Percentiles rank a stretch among this genome's conserved stretches.
phyloP scores from a whole-genome alignment of 2,888 invertebrate genomes.

The Aromia moschata region DNA sequence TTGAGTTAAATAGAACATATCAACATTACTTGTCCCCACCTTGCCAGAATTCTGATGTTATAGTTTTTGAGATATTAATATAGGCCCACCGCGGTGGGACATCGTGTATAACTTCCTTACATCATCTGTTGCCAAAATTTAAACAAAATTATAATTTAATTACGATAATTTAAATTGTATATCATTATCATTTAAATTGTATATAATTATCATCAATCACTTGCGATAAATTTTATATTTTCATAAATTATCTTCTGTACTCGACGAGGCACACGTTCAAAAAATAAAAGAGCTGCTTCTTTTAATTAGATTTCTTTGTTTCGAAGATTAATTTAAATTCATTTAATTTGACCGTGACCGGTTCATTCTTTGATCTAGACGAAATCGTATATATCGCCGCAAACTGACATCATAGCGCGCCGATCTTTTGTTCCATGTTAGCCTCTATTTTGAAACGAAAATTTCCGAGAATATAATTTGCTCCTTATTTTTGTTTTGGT shows the following conservation, averaged over 20 bases:
- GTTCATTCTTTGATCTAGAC: conserved; percentile 31
- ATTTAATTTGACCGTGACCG: conserved; percentile 39
- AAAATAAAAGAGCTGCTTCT: conserved; percentile 9
- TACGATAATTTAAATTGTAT: no score
- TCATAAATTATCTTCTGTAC: not conserved
- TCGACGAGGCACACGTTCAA: not conserved
- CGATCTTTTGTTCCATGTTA: conserved; percentile 8
- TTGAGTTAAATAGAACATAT: no score
- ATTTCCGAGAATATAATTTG: conserved; percentile 6
- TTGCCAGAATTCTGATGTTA: no score
- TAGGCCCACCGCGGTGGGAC: no score
- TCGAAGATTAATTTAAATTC: conserved; percentile 43
- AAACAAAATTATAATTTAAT: no score
- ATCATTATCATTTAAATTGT: no score
- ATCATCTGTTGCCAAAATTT: no score
- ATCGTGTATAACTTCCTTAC: no score
- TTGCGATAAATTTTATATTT: not conserved
- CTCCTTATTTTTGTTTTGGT: not conserved
- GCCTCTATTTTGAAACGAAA: not conserved
- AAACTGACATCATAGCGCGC: conserved; percentile 19
- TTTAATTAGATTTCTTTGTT: conserved; percentile 47
- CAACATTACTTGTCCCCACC: no score
- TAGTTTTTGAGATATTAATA: no score
- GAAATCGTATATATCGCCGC: conserved; percentile 26
- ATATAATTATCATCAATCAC: no score